These are phyloP conservation scores for Schizotus pectinicornis DNA, from an alignment of 2,888 invertebrate genomes.

Conservation along the genomic window DNA sequence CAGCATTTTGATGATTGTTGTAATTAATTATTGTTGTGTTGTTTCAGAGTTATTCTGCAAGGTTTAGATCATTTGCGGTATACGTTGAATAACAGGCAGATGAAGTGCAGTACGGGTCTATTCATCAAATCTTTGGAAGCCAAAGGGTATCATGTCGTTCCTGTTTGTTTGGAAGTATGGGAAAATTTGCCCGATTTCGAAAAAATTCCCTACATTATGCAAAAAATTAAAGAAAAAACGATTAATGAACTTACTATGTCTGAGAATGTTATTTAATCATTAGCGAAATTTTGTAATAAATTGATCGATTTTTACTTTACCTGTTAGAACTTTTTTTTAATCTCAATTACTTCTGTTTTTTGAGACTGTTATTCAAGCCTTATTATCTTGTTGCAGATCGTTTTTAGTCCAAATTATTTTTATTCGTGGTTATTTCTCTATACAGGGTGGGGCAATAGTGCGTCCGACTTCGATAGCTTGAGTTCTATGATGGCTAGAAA, in stretches of 20 bases:
- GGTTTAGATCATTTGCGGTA: constrained; percentile 63
- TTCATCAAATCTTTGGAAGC: constrained; percentile 64
- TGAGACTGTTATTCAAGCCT: no score
- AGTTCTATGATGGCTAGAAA: no score
- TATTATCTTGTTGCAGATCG: no score
- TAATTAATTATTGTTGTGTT: constrained; percentile 13
- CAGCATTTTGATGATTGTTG: constrained; percentile 1
- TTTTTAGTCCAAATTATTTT: no score
- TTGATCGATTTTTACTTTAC: background rate
- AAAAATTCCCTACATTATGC: constrained; percentile 69
- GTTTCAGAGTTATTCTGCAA: constrained; percentile 66
- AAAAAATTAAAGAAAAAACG: constrained; percentile 62
- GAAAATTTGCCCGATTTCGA: constrained; percentile 62
- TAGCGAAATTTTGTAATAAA: constrained; percentile 6
- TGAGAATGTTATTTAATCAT: constrained; percentile 19
- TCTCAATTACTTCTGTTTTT: no score
- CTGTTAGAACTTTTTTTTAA: background rate
- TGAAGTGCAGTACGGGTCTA: constrained; percentile 63
- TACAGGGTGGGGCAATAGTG: no score
- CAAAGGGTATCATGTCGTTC: constrained; percentile 63
- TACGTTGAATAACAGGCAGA: constrained; percentile 64
- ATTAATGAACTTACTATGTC: constrained; percentile 16
- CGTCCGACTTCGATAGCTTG: no score
- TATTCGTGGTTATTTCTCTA: no score
- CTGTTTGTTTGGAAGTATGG: constrained; percentile 65